Evolutionary conservation across 2,113 vertebrate genomes (phyloP).

Genomic region (Cinclus cinclus): DNA sequence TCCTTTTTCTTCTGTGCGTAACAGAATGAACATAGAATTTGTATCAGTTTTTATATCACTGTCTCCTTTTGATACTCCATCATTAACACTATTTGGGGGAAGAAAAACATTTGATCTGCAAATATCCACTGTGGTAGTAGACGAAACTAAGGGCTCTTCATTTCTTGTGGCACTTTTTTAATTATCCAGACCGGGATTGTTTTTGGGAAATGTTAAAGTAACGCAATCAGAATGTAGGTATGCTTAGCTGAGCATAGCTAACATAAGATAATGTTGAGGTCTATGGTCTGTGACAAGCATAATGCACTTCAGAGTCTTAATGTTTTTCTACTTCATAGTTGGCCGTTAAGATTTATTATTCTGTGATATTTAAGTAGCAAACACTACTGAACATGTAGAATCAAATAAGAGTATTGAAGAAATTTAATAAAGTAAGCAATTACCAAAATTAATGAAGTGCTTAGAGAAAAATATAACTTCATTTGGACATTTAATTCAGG

Average conservation of each 20-base stretch:
- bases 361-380: not conserved
- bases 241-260: not conserved
- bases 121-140: not conserved
- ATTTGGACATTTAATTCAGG: not conserved
- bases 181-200: not conserved
- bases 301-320: not conserved
- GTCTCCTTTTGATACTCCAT: constrained; percentile 13
- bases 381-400: not conserved
- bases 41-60: not conserved
- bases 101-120: not conserved
- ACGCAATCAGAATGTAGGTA: not conserved
- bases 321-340: not conserved
- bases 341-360: not conserved
- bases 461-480: not conserved
- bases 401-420: not conserved
- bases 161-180: not conserved
- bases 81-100: not conserved
- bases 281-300: not conserved
- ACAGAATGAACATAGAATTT: not conserved
- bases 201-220: not conserved
- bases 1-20: not conserved
- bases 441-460: constrained; percentile 19
- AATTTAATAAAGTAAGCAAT: constrained; percentile 29
- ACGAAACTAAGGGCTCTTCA: not conserved
- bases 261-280: not conserved